Conservation (phyloP, 1,140 invertebrate species). For the Planococcus citri region DNA sequence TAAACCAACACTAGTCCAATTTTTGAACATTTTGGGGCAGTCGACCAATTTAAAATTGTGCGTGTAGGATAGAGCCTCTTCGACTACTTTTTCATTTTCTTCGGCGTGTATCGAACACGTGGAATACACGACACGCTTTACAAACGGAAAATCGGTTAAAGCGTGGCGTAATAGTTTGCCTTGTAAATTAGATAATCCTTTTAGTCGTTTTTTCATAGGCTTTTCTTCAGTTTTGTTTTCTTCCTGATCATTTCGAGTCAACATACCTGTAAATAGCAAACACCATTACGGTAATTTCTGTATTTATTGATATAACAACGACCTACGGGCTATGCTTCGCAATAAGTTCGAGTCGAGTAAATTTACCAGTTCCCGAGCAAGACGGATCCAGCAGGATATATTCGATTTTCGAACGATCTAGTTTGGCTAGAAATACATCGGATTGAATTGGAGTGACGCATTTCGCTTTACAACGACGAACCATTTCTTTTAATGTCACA, state of each 20-base stretch:
- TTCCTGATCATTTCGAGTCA: slow-evolving; percentile 26
- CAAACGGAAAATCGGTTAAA: slow-evolving; percentile 64
- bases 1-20: slow-evolving; percentile 54
- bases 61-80: slow-evolving; percentile 39
- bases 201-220: slow-evolving; percentile 48
- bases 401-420: slow-evolving; percentile 44
- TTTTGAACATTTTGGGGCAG: slow-evolving; percentile 41
- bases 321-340: too few species aligned
- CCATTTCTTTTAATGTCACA: slow-evolving; percentile 46
- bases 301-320: neutral
- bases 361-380: slow-evolving; percentile 81
- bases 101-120: slow-evolving; percentile 81
- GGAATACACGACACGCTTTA: slow-evolving; percentile 80
- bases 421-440: slow-evolving; percentile 46
- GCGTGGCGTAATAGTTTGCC: slow-evolving; percentile 72
- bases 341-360: too few species aligned
- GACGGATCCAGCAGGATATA: slow-evolving; percentile 91
- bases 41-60: slow-evolving; percentile 48
- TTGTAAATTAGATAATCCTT: slow-evolving; percentile 67
- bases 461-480: slow-evolving; percentile 45
- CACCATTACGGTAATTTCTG: neutral
- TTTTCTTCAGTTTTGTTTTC: slow-evolving; percentile 33
- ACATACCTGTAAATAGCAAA: slow-evolving; percentile 21
- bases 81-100: slow-evolving; percentile 85
- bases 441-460: slow-evolving; percentile 51